phyloP scores from a whole-genome alignment of 2,113 vertebrate genomes.

The Butorides virescens region DNA sequence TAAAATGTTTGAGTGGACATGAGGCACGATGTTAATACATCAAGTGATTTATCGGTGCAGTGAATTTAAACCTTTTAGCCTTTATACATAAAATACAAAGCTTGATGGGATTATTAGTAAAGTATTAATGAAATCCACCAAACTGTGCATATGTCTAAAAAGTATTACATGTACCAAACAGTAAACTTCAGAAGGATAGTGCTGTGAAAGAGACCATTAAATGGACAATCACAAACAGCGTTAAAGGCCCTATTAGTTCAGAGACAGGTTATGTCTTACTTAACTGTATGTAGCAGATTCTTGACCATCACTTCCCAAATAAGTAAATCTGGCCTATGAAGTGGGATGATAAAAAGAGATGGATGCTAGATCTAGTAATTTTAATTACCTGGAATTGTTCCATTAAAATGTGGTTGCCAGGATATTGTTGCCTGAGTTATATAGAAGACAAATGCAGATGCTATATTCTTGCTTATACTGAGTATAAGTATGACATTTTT shows the following conservation, averaged over 20 bases:
- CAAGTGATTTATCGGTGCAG: background rate
- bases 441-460: slow-evolving; percentile 56
- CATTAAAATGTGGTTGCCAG: slow-evolving; percentile 80
- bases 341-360: slow-evolving; percentile 60
- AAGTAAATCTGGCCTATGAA: slow-evolving; percentile 2
- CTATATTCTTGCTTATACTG: slow-evolving; percentile 52
- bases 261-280: background rate
- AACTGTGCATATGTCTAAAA: background rate
- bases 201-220: background rate
- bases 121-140: background rate
- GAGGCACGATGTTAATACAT: background rate
- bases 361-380: slow-evolving; percentile 53
- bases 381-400: slow-evolving; percentile 71
- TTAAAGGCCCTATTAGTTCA: background rate
- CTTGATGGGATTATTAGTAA: background rate
- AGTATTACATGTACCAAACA: background rate
- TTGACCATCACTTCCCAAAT: background rate
- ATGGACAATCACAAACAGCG: background rate
- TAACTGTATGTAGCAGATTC: background rate
- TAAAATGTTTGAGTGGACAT: background rate
- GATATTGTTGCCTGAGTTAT: slow-evolving; percentile 82
- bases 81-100: background rate
- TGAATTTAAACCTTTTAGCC: background rate
- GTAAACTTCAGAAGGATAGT: background rate
- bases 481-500: slow-evolving; percentile 22